phyloP scores from a whole-genome alignment of 2,888 invertebrate species.

The Epicampocera succincta region DNA sequence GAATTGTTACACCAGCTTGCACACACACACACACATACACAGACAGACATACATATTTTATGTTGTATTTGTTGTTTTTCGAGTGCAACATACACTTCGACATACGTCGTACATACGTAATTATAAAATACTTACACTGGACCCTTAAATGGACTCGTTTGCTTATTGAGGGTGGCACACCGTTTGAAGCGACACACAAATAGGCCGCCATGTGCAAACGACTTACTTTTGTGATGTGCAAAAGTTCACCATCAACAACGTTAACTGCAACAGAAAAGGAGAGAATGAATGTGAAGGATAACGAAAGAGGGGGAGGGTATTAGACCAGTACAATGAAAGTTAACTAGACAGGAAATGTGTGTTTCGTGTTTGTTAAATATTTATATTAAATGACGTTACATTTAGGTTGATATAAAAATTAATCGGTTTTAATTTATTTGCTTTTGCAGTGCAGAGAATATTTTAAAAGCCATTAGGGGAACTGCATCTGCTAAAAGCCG shows the following conservation, averaged over 20 bases:
- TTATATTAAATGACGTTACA: conserved; percentile 51
- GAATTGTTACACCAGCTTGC: conserved; percentile 5
- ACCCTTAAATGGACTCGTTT: conserved; percentile 91
- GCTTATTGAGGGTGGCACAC: conserved; percentile 94
- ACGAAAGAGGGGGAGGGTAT: too few relatives aligned
- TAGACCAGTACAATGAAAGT: background rate
- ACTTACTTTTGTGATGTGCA: conserved; percentile 93
- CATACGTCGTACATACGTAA: background rate
- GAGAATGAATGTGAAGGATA: background rate
- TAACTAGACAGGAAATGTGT: conserved; percentile 14
- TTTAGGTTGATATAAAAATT: conserved; percentile 53
- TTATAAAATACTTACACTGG: conserved; percentile 86
- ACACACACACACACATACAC: background rate
- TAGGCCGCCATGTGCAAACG: conserved; percentile 96
- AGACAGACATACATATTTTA: background rate
- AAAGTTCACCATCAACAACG: conserved; percentile 92
- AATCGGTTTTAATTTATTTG: conserved; percentile 44
- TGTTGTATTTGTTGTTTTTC: background rate
- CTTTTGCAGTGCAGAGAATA: conserved; percentile 5
- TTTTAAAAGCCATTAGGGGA: conserved; percentile 46
- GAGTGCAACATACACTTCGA: background rate
- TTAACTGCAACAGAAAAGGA: conserved; percentile 84
- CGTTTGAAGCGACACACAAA: conserved; percentile 95
- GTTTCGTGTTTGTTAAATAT: conserved; percentile 17
- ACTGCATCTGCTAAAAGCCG: conserved; percentile 21